phyloP scores from a whole-genome alignment of 2,797 vertebrate species.

The Potorous gilbertii region DNA sequence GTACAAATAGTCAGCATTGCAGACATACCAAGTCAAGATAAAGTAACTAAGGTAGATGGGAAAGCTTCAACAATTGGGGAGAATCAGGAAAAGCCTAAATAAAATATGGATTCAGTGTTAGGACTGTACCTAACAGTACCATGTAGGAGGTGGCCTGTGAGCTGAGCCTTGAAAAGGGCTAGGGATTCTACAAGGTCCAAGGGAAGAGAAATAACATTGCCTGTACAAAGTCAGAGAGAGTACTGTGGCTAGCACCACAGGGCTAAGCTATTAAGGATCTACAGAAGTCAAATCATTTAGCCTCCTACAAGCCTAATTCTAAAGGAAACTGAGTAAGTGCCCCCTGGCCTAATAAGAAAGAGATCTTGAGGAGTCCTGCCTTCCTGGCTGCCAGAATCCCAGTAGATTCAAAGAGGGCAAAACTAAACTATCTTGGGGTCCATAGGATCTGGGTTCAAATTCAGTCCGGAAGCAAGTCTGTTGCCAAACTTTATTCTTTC shows the following conservation, averaged over 20 bases:
- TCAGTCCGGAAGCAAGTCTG: no score
- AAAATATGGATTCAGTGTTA: not conserved
- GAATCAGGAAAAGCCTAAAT: not conserved
- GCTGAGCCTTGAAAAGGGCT: not conserved
- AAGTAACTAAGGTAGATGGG: not conserved
- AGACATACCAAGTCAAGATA: no score
- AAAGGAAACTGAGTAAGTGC: not conserved
- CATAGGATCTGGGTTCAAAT: not conserved
- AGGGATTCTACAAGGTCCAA: not conserved
- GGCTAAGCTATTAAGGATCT: not conserved
- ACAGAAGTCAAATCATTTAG: not conserved
- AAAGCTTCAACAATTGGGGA: not conserved
- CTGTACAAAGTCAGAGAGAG: not conserved
- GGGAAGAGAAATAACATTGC: not conserved
- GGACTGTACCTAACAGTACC: no score
- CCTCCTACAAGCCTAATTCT: not conserved
- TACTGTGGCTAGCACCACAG: not conserved
- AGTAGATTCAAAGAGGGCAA: not conserved
- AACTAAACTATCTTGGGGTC: not conserved
- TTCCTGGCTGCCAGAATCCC: not conserved
- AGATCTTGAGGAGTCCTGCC: accelerated
- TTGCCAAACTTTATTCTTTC: not conserved
- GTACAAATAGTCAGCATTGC: not conserved
- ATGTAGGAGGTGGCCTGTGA: not conserved
- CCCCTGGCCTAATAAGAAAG: not conserved